Evolutionary conservation across 2,888 invertebrate species (phyloP).

Genomic region (Spisula solida): DNA sequence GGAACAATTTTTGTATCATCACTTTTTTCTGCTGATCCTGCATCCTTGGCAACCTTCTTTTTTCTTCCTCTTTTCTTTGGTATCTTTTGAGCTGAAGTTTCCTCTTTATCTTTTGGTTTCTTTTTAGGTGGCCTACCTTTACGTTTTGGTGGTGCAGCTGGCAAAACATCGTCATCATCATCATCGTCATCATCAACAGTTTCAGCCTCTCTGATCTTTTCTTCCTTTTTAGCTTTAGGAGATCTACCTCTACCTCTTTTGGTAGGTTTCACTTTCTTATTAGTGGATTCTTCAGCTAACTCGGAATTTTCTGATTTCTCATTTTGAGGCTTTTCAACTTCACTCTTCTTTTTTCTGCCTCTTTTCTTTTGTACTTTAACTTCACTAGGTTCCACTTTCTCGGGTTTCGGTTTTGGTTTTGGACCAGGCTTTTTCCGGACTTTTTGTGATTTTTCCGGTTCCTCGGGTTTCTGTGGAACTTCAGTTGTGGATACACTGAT

Average conservation of each 20-base stretch:
- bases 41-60: constrained; percentile 61
- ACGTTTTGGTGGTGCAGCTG: constrained; percentile 42
- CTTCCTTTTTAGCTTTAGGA: constrained; percentile 68
- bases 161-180: constrained; percentile 56
- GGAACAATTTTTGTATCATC: constrained; percentile 62
- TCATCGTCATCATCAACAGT: constrained; percentile 67
- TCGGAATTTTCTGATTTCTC: constrained; percentile 45
- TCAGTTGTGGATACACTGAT: constrained; percentile 40
- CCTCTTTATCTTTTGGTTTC: constrained; percentile 50
- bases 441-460: constrained; percentile 55
- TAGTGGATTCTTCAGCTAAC: constrained; percentile 35
- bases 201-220: constrained; percentile 46
- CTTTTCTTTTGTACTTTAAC: constrained; percentile 60
- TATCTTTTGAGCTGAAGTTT: constrained; percentile 51
- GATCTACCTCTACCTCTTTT: constrained; percentile 68
- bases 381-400: constrained; percentile 43
- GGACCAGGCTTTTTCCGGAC: constrained; percentile 66
- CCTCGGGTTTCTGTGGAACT: constrained; percentile 46
- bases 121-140: constrained; percentile 69
- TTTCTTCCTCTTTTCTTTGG: constrained; percentile 67
- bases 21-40: constrained; percentile 49
- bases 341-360: constrained; percentile 58
- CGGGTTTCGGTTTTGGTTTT: constrained; percentile 67
- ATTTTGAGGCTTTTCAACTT: constrained; percentile 60
- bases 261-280: constrained; percentile 39